A percentile compares a stretch with the other conserved stretches of the same genome.
phyloP scores from a whole-genome alignment of 1,140 invertebrate species.

The Drosophila santomea region DNA sequence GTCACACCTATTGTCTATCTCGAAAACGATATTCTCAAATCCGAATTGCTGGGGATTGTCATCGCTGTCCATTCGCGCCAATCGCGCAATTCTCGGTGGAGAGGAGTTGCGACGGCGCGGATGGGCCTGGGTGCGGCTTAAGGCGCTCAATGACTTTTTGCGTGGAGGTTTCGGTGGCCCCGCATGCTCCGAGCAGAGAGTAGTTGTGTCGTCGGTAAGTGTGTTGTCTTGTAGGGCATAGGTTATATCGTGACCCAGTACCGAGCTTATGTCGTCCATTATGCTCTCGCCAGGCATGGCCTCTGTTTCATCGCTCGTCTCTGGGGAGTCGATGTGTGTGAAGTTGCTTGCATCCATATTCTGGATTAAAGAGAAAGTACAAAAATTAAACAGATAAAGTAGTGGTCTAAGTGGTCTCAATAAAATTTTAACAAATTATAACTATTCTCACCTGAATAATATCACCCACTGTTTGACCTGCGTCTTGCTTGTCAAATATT shows the following conservation, averaged over 20 bases:
- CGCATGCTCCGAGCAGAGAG: constrained; percentile 86
- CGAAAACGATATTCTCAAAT: constrained; percentile 89
- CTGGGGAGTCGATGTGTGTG: constrained; percentile 92
- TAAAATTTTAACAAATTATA: background rate
- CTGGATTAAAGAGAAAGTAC: constrained; percentile 23
- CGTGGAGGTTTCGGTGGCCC: constrained; percentile 65
- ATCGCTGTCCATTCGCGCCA: constrained; percentile 83
- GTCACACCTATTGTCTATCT: constrained; percentile 86
- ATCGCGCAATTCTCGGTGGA: constrained; percentile 50
- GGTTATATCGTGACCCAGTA: constrained; percentile 89
- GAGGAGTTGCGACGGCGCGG: constrained; percentile 85
- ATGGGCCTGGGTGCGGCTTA: constrained; percentile 63
- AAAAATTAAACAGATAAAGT: background rate
- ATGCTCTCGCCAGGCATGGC: constrained; percentile 90
- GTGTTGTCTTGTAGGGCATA: constrained; percentile 88
- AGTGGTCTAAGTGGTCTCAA: no score
- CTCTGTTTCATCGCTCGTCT: constrained; percentile 90
- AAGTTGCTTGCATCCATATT: constrained; percentile 86
- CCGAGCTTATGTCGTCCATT: constrained; percentile 91
- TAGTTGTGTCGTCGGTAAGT: constrained; percentile 88
- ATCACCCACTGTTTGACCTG: constrained; percentile 69
- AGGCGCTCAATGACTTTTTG: constrained; percentile 67
- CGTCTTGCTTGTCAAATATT: constrained; percentile 85
- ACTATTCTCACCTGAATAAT: constrained; percentile 70
- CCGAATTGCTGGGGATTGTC: constrained; percentile 87